phyloP scores from a whole-genome alignment of 2,113 vertebrate species.

The Eleginops maclovinus region DNA sequence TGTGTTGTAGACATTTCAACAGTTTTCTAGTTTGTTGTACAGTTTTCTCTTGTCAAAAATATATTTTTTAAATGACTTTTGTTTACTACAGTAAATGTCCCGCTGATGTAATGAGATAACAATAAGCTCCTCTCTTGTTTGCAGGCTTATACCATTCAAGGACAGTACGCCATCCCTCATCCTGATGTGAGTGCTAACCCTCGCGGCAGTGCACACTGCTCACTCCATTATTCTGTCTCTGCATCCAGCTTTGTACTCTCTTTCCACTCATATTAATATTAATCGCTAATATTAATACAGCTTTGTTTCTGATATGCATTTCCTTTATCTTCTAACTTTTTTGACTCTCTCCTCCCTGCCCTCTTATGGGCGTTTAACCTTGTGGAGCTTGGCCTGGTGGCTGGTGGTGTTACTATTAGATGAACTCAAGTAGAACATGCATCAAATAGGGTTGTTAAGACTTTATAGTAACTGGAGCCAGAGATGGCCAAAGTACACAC shows the following conservation, averaged over 20 bases:
- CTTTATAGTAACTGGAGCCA: too few relatives aligned
- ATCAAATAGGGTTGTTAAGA: background rate
- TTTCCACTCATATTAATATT: conserved; percentile 92
- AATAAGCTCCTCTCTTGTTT: conserved; percentile 56
- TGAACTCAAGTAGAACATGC: background rate
- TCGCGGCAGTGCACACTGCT: conserved; percentile 47
- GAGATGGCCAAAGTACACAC: too few relatives aligned
- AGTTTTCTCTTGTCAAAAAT: background rate
- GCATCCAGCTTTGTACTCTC: conserved; percentile 45
- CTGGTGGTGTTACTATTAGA: background rate
- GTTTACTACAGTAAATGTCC: background rate
- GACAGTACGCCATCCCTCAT: conserved; percentile 97
- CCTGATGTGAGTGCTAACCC: conserved; percentile 92
- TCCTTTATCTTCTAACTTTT: conserved; percentile 65
- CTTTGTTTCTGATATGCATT: conserved; percentile 62
- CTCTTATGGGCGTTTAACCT: conserved; percentile 56
- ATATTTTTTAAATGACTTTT: background rate
- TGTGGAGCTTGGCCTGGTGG: conserved; percentile 67
- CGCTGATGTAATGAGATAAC: background rate
- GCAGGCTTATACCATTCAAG: conserved; percentile 97
- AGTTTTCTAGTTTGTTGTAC: background rate
- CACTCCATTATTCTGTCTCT: conserved; percentile 38
- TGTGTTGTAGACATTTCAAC: conserved; percentile 6
- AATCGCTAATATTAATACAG: conserved; percentile 92
- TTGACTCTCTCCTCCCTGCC: conserved; percentile 27